Base-by-base conservation (phyloP, 2,113 vertebrate genomes). In the Platycercus adscitus region DNA sequence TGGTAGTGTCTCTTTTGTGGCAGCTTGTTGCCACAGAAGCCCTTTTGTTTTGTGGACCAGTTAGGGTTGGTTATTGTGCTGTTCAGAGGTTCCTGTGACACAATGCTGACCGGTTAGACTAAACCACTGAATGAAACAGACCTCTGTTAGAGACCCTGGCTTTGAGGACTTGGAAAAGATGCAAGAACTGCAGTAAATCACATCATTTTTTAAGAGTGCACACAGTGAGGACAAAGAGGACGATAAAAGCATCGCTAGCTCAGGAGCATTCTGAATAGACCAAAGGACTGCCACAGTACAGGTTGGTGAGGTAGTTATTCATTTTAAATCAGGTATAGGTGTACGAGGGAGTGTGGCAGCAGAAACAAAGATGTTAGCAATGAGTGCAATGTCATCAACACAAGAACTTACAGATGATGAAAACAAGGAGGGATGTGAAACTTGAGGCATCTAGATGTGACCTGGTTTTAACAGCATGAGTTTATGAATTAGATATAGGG, bases 11-110 rank as follows among this genome's bases (percentile, higher is more conserved):
- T 94, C 84, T 91, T 96, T 95, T 92, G 87, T 94, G 89, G 95
- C 89, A 93, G 93, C 81, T 80, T 80, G 94, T 91, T 95, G 96
- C 94, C 93, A 97, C 96, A 97, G 93, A 96, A 81, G 96, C 44
- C 53, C 89, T 96, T 96, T 96, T 96, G 96, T 96, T 96, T 81
- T 37, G 81, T 93, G 93, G 94, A 96, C 94, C 93, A 95, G 91
- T 96, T 93, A 95, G 78, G 84, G 83, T 92, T 91, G 89, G 81
- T 93, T 93, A 96, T 96, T 97, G 95, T 97, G 91, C 91, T 79
- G 77, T 78, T 90, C 92, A 77, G 95, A 88, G 86, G 91, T 94
- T 93, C 89, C 91, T 86, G 83, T 89, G 96, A 95, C 89, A 97
- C 81, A 92, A 33, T 76, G 89, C 95, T 95, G 94, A 95, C 84